Percentiles rank a stretch among this genome's conserved stretches.
phyloP scores from a whole-genome alignment of 1,140 invertebrate species.

The Hylaeus anthracinus region DNA sequence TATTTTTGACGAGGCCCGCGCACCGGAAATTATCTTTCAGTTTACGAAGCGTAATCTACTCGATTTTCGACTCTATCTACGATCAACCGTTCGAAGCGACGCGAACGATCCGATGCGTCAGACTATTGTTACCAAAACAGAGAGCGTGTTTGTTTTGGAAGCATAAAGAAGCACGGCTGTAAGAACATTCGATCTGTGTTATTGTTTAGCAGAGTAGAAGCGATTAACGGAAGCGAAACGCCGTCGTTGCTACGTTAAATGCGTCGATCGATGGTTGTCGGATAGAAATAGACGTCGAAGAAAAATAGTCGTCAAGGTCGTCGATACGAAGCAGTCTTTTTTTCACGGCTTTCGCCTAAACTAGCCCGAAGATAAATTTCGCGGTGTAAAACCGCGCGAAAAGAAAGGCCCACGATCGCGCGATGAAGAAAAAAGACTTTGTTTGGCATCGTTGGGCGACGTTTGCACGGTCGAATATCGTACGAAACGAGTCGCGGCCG shows the following conservation, averaged over 20 bases:
- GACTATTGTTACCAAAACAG: background rate
- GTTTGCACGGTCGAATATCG: conserved; percentile 30
- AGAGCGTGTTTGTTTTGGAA: conserved; percentile 19
- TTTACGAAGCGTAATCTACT: background rate
- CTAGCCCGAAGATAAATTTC: background rate
- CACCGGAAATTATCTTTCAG: background rate
- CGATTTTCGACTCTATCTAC: background rate
- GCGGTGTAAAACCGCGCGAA: background rate
- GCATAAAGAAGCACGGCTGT: background rate
- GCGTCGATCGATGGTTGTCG: conserved; percentile 9
- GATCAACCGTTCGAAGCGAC: conserved; percentile 1
- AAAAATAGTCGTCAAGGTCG: background rate
- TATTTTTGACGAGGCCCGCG: background rate
- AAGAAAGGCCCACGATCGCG: background rate
- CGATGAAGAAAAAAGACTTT: too few relatives aligned
- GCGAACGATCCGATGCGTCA: conserved; percentile 5
- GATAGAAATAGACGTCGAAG: background rate
- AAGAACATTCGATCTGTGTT: background rate
- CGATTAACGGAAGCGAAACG: background rate
- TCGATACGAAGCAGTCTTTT: background rate
- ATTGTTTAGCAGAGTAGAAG: conserved; percentile 23
- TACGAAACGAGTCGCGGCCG: background rate
- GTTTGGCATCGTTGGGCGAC: background rate
- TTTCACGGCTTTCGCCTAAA: background rate
- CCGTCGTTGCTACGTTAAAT: conserved; percentile 6